These are phyloP conservation scores for Leptodactylus fallax DNA, from an alignment of 2,797 vertebrate species.

Conservation along the genomic window DNA sequence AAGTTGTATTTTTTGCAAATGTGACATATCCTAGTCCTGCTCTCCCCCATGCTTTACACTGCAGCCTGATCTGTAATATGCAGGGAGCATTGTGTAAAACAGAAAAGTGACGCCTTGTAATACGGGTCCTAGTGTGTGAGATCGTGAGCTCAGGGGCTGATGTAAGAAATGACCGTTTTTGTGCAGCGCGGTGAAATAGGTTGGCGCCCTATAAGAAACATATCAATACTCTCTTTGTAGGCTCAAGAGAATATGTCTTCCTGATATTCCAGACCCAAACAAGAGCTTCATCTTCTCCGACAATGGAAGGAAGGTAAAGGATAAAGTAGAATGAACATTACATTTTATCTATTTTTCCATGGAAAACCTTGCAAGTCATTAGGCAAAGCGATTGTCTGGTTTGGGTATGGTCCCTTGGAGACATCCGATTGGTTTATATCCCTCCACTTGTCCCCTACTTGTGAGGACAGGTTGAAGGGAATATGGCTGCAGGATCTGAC, in stretches of 20 bases:
- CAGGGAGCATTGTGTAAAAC: too few species aligned
- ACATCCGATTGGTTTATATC: too few species aligned
- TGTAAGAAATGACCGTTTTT: too few species aligned
- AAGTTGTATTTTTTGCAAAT: too few species aligned
- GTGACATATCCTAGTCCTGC: too few species aligned
- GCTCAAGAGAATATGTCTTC: constrained; percentile 74
- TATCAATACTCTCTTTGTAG: constrained; percentile 64
- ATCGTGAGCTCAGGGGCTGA: too few species aligned
- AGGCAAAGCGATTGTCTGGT: too few species aligned
- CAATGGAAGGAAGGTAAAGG: constrained; percentile 70
- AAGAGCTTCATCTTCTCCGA: constrained; percentile 75
- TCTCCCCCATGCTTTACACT: too few species aligned
- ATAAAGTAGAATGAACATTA: neutral
- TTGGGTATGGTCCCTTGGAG: too few species aligned
- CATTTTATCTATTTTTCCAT: neutral
- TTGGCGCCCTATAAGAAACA: neutral
- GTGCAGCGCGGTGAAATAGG: neutral
- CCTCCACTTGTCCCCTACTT: neutral
- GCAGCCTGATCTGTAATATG: too few species aligned
- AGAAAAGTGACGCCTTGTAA: too few species aligned
- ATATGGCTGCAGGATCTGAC: neutral
- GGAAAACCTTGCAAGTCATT: neutral
- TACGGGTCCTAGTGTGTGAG: too few species aligned
- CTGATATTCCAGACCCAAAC: constrained; percentile 75
- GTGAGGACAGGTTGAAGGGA: neutral